A percentile compares a stretch with the other conserved stretches of the same genome.
These are phyloP conservation scores for Anaspis maculata DNA, from an alignment of 2,888 invertebrate genomes.

Conservation along the genomic window DNA sequence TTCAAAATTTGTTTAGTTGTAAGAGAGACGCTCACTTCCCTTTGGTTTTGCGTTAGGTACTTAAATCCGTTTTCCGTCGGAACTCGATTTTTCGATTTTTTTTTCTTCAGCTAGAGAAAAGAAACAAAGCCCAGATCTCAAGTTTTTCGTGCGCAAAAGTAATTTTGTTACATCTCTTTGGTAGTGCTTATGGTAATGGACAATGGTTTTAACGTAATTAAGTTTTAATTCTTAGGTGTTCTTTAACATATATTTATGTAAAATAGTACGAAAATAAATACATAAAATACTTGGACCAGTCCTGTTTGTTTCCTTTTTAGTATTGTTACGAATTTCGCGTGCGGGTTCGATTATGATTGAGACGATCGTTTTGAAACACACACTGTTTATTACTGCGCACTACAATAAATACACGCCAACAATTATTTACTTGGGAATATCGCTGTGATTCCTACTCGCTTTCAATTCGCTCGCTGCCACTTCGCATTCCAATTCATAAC, in stretches of 20 bases:
- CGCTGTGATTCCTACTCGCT: too few species aligned
- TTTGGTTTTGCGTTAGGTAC: conserved; percentile 36
- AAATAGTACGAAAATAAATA: conserved; percentile 30
- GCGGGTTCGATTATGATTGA: too few species aligned
- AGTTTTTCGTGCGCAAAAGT: conserved; percentile 31
- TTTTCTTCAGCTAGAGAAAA: too few species aligned
- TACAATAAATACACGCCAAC: too few species aligned
- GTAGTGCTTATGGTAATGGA: conserved; percentile 40
- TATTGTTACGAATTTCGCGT: neutral
- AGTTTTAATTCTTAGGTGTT: conserved; percentile 35
- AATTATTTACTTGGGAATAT: too few species aligned
- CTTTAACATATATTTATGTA: conserved; percentile 38
- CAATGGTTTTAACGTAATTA: conserved; percentile 35
- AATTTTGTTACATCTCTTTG: conserved; percentile 28
- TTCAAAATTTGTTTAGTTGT: too few species aligned
- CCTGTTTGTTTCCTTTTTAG: neutral
- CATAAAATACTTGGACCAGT: conserved; percentile 19
- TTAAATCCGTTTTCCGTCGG: conserved; percentile 27
- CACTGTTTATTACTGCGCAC: too few species aligned
- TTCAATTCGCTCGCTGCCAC: too few species aligned
- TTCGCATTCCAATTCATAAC: too few species aligned
- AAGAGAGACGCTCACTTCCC: too few species aligned
- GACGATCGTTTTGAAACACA: too few species aligned
- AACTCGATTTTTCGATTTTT: conserved; percentile 22
- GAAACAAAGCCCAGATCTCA: conserved; percentile 37